Percentiles rank a stretch among this genome's conserved stretches.
These are phyloP conservation scores for Myotis lucifugus DNA, from an alignment of 2,113 vertebrate species.

Conservation along the genomic window DNA sequence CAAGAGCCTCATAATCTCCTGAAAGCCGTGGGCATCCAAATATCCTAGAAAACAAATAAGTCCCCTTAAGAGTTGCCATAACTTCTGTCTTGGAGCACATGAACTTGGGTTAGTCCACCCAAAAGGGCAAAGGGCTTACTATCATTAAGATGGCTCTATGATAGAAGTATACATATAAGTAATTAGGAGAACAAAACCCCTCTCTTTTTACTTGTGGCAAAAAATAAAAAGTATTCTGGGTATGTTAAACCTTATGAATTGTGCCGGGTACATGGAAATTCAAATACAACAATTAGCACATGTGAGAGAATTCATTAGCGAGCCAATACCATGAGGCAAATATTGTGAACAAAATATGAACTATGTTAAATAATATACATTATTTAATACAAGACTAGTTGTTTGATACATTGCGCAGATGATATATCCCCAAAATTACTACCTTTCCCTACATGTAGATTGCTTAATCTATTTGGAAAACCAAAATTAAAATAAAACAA, in stretches of 20 bases:
- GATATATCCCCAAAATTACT: neutral
- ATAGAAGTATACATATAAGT: neutral
- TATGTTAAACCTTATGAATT: neutral
- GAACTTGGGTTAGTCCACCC: neutral
- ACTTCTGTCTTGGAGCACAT: neutral
- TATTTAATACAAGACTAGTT: neutral
- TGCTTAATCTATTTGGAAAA: neutral
- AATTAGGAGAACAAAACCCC: neutral
- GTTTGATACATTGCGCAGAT: neutral
- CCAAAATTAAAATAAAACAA: neutral
- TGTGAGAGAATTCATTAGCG: neutral
- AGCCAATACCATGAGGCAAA: neutral
- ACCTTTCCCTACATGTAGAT: neutral
- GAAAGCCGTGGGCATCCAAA: neutral
- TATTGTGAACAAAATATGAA: neutral
- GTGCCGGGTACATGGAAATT: neutral
- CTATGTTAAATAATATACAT: neutral
- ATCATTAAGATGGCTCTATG: neutral
- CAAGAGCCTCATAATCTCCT: neutral
- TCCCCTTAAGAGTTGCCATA: neutral
- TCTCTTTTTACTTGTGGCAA: neutral
- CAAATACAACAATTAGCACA: neutral
- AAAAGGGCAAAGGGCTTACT: neutral
- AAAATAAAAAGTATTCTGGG: neutral
- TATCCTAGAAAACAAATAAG: neutral